Conservation (phyloP, 1,140 invertebrate species). For the Heliconius himera region DNA sequence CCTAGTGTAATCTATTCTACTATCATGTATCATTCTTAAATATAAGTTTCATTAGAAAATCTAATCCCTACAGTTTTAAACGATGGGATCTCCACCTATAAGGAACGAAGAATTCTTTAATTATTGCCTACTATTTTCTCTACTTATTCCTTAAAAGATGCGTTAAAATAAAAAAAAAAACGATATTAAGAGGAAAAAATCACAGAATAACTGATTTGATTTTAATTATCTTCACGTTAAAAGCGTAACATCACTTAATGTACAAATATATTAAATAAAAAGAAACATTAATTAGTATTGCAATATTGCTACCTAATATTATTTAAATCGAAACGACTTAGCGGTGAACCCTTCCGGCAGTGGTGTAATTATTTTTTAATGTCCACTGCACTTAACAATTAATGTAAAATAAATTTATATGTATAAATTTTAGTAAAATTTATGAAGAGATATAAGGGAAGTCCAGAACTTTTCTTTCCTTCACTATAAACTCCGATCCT, state of each 20-base stretch:
- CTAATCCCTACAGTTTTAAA: no score
- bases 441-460: no score
- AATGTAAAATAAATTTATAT: background rate
- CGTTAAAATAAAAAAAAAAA: background rate
- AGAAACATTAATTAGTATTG: background rate
- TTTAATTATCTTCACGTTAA: background rate
- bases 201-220: background rate
- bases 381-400: background rate
- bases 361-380: background rate
- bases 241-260: background rate
- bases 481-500: no score
- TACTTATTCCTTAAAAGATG: background rate
- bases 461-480: no score
- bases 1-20: no score
- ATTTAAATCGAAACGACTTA: background rate
- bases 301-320: background rate
- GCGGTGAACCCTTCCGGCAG: background rate
- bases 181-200: background rate
- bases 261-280: background rate
- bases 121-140: no score
- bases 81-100: no score
- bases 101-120: no score
- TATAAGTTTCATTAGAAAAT: no score
- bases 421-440: no score
- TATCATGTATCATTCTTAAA: no score